Base-by-base conservation (phyloP, 1,140 invertebrate genomes). In the Pseudomyrmex gracilis region DNA sequence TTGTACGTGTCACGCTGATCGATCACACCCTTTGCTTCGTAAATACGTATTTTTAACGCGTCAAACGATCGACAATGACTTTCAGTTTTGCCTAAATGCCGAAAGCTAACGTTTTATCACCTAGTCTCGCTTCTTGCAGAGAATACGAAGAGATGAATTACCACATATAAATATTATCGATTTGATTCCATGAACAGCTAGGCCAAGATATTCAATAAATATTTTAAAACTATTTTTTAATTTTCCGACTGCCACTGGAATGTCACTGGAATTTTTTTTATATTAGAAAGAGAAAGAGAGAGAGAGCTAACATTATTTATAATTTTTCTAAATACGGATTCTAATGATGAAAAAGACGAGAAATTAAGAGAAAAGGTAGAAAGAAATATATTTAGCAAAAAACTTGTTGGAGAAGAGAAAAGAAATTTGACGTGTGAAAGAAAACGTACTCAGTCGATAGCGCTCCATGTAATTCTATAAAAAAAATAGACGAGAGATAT, bases 1-100 rank as follows among this genome's bases (percentile, higher is more conserved):
- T 58, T 60, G 61, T 45, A 77, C 63, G 17, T 67, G 55, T 71
- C 76, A 78, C 15, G 20, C n/a, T 58, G 66, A 78, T 78, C 76
- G 64, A 78, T 78, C 49, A 24, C 66, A 67, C 8, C 20, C 43
- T 70, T 57, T 24, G 60, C 13, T 34, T 47, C 17, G 74, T 57
- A 34, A 68, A 68, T 24, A 64, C 34, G 64, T 68, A 58, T 70
- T 70, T 78, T 78, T 70, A 70, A 68, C 64, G 20, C 15, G 22
- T 24, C 74, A 13, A 57, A 68, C 74, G 63, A 47, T 17, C 43
- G 73, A 24, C 71, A 43, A 45, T 77, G 64, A 70, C 66, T 80
- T 80, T 5, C 53, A 68, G 43, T 80, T 78, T 57, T 15, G 10
- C 17, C 20, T 24, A 67, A 68, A 68, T 24, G 49, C 13, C 45